A percentile compares a stretch with the other conserved stretches of the same genome.
Evolutionary conservation across 1,140 invertebrate species (phyloP).

Genomic region (Ceratosolen fusciceps): DNA sequence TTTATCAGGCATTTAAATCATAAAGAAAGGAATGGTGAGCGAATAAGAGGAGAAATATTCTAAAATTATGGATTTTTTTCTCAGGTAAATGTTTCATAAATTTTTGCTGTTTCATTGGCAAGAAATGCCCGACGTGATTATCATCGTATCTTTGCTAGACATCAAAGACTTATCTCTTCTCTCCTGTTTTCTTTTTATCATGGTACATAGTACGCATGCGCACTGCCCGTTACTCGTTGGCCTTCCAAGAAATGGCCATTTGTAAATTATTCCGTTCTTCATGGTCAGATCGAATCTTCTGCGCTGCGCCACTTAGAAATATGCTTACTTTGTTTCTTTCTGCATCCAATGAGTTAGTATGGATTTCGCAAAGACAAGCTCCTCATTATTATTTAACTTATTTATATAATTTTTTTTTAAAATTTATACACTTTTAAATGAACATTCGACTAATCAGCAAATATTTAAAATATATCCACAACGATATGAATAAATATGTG

Average conservation of each 20-base stretch:
- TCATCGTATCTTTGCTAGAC: slow-evolving; percentile 64
- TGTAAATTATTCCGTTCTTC: slow-evolving; percentile 58
- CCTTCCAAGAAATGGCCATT: slow-evolving; percentile 61
- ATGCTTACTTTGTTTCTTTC: slow-evolving; percentile 32
- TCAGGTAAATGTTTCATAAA: slow-evolving; percentile 44
- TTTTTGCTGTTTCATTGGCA: slow-evolving; percentile 36
- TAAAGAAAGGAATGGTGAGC: neutral
- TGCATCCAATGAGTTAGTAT: neutral
- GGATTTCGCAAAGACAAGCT: slow-evolving; percentile 39
- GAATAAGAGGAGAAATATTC: slow-evolving; percentile 7
- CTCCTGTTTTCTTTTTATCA: slow-evolving; percentile 6
- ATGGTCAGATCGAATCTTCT: slow-evolving; percentile 38
- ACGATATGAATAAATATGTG: too few species aligned
- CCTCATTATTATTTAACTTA: slow-evolving; percentile 9
- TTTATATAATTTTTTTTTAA: too few species aligned
- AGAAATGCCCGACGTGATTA: slow-evolving; percentile 54
- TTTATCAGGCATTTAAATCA: slow-evolving; percentile 9
- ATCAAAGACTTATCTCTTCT: slow-evolving; percentile 59
- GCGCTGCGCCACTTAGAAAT: slow-evolving; percentile 43
- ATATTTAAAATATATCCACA: too few species aligned
- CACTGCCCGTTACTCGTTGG: slow-evolving; percentile 39
- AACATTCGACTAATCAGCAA: too few species aligned
- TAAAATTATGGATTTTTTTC: slow-evolving; percentile 45
- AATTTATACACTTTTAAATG: too few species aligned
- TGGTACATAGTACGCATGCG: slow-evolving; percentile 7